These are phyloP conservation scores for Tragulus kanchil DNA, from an alignment of 2,113 vertebrate species.

Conservation along the genomic window DNA sequence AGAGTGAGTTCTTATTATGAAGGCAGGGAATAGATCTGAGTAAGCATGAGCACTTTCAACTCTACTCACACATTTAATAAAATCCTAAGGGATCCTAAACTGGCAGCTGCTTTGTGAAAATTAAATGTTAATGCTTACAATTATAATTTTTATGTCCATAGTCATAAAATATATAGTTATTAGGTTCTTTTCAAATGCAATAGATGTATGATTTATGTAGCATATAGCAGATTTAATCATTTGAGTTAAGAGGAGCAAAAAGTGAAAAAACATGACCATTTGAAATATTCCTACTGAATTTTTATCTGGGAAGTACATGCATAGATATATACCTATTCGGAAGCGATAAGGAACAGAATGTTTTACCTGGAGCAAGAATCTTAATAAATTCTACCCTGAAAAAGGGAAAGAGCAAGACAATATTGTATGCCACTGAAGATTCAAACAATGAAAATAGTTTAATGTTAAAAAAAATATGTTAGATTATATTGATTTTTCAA, in stretches of 20 bases:
- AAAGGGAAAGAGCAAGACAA: neutral
- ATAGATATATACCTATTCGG: constrained; percentile 56
- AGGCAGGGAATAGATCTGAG: constrained; percentile 77
- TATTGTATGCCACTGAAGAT: neutral
- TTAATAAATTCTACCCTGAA: neutral
- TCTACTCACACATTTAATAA: constrained; percentile 85
- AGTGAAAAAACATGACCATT: constrained; percentile 63
- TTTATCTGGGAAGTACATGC: constrained; percentile 74
- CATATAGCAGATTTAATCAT: constrained; percentile 81
- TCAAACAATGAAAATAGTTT: constrained; percentile 28
- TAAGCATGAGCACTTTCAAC: constrained; percentile 83
- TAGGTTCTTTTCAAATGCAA: constrained; percentile 77
- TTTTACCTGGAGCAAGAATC: constrained; percentile 6
- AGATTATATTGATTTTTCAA: neutral
- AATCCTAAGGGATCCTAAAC: constrained; percentile 84
- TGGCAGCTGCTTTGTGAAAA: constrained; percentile 85
- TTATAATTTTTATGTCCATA: constrained; percentile 83
- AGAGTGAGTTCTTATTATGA: constrained; percentile 78
- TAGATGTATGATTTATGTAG: constrained; percentile 78
- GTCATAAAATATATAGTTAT: constrained; percentile 81
- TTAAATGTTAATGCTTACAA: constrained; percentile 86
- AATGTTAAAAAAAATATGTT: neutral
- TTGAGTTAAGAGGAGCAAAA: constrained; percentile 64
- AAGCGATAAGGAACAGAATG: constrained; percentile 19
- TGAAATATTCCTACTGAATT: constrained; percentile 72